Percentiles rank a stretch among this genome's conserved stretches.
phyloP scores from a whole-genome alignment of 2,113 vertebrate genomes.

The Ifrita kowaldi region DNA sequence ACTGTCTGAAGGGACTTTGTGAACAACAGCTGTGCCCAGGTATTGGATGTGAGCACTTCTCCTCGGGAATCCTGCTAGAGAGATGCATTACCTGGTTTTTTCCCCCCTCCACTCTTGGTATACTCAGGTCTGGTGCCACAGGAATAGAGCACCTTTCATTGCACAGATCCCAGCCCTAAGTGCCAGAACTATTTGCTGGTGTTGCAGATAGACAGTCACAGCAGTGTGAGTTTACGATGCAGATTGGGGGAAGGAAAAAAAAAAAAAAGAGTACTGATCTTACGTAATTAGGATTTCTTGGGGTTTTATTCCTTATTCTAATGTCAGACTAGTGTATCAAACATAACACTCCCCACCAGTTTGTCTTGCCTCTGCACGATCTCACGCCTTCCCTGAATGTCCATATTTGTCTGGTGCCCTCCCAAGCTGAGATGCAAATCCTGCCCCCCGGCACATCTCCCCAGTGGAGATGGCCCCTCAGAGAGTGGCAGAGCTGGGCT shows the following conservation, averaged over 20 bases:
- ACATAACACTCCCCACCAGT: not conserved
- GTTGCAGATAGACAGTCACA: not conserved
- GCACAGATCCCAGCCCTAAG: not conserved
- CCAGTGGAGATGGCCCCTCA: not conserved
- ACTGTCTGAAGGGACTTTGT: not conserved
- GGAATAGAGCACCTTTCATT: not conserved
- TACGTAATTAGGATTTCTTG: not conserved
- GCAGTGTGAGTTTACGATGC: not conserved
- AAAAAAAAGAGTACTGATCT: not conserved
- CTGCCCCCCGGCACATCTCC: not conserved
- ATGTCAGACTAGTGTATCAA: not conserved
- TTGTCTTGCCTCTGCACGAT: not conserved
- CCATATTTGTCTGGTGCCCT: not conserved
- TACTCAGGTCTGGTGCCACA: not conserved
- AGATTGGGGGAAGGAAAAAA: not conserved
- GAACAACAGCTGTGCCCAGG: not conserved
- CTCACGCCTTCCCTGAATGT: not conserved
- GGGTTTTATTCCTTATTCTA: not conserved
- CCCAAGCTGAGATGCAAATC: not conserved
- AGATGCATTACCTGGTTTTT: not conserved
- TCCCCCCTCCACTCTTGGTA: rapidly evolving
- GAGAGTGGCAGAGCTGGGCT: not conserved
- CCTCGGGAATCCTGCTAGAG: not conserved
- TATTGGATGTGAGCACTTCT: not conserved
- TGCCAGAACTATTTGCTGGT: not conserved